Evolutionary conservation across 1,140 invertebrate species (phyloP).

Genomic region (Neotoxoptera formosana): DNA sequence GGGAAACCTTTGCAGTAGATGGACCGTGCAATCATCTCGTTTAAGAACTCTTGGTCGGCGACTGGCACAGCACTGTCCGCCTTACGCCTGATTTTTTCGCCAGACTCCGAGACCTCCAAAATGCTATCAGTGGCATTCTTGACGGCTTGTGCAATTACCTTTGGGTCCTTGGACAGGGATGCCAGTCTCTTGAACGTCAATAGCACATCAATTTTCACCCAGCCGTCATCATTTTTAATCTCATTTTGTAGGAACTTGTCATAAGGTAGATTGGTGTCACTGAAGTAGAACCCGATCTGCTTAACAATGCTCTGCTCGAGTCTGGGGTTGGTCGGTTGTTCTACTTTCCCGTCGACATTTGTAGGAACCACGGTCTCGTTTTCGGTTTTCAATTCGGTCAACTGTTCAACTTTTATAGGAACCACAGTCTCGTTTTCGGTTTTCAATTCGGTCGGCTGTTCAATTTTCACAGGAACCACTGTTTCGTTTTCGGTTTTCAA

Average conservation of each 20-base stretch:
- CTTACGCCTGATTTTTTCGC: conserved; percentile 80
- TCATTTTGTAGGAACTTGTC: conserved; percentile 91
- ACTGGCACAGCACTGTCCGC: conserved; percentile 82
- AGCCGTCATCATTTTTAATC: conserved; percentile 85
- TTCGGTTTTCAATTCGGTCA: not conserved
- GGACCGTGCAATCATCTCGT: conserved; percentile 78
- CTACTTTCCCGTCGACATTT: not conserved
- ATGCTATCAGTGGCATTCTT: conserved; percentile 69
- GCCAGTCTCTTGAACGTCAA: conserved; percentile 89
- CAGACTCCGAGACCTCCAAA: conserved; percentile 70
- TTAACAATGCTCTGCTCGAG: not conserved
- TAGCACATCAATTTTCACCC: conserved; percentile 85
- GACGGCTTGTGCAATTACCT: conserved; percentile 78
- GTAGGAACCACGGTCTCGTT: not conserved
- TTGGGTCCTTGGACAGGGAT: conserved; percentile 72
- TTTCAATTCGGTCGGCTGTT: not conserved
- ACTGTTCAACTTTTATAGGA: not conserved
- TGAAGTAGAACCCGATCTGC: conserved; percentile 75
- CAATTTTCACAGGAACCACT: not conserved
- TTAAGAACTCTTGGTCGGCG: conserved; percentile 81
- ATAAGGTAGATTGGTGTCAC: conserved; percentile 86
- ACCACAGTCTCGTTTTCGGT: not conserved
- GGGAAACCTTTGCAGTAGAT: conserved; percentile 93
- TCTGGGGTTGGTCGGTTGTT: not conserved
- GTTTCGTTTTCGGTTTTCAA: not conserved